These are phyloP conservation scores for Microtus ochrogaster DNA, from an alignment of 2,113 vertebrate genomes.

Conservation along the genomic window DNA sequence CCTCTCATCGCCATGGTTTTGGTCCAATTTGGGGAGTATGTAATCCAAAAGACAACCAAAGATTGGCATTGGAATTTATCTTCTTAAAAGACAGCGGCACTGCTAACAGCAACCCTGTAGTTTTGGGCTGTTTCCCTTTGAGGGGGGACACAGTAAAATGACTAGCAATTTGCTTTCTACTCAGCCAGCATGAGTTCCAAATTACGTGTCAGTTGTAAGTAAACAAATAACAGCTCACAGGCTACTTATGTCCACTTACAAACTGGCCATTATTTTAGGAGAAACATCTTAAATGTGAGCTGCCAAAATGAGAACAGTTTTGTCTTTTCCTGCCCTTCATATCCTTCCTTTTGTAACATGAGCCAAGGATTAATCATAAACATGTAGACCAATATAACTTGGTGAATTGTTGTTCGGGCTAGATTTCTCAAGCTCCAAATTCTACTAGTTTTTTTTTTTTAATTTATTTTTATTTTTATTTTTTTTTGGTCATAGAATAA, in stretches of 20 bases:
- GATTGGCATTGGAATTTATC: background rate
- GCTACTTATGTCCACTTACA: background rate
- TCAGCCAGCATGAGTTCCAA: background rate
- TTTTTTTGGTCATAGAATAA: background rate
- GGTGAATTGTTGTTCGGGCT: background rate
- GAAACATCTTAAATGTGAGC: constrained; percentile 68
- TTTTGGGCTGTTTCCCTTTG: constrained; percentile 34
- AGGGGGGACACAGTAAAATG: background rate
- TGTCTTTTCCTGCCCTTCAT: constrained; percentile 37
- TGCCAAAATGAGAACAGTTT: constrained; percentile 53
- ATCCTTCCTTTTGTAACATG: constrained; percentile 54
- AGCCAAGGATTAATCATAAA: background rate
- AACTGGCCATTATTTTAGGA: background rate
- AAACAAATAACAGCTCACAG: background rate
- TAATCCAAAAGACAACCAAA: constrained; percentile 14
- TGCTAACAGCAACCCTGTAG: background rate
- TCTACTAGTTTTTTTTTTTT: background rate
- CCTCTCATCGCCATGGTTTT: background rate
- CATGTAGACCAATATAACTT: background rate
- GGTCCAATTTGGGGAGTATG: background rate
- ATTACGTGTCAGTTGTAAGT: constrained; percentile 14
- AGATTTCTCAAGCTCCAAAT: background rate
- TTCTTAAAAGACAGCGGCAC: constrained; percentile 8
- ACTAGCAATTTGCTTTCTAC: background rate
- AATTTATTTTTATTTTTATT: too few relatives aligned